Evolutionary conservation across 2,888 invertebrate genomes (phyloP), one percentile per base, ranked within the genome.

Genomic region (Muschampia staudingeri): DNA sequence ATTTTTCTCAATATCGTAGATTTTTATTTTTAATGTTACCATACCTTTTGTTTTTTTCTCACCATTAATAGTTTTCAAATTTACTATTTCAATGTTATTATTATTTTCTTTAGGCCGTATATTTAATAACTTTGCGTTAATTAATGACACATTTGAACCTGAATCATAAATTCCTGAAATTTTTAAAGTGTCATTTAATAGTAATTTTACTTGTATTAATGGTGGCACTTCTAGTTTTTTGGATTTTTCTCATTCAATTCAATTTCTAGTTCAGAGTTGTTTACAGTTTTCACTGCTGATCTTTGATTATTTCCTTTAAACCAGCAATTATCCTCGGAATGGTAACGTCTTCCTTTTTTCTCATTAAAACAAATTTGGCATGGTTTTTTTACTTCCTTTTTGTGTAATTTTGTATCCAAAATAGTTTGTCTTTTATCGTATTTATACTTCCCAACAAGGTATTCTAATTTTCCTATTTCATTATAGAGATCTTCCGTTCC

Each of bases 201-300:
- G 1, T 84, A 87, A 72, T 75, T 87, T 87, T 52, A 88, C 77
- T 85, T 86, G 86, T 11, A 89, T 88, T 83, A 90, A 86, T 85
- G 88, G 86, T 73, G 86, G 72, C 9, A 84, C 61, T 61, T 81
- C 61, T 83, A 72, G 87, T 86, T 87, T 87, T 88, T 83, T 69
- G 69, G 69, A 34, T 69, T 37, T 7, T 37, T 78, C 5, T 86
- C 42, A 80, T 82, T 84, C 37, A 86, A 34, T 80, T 87, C 85
- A 25, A 78, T 37, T 40, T 69, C 69, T 2, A 69, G 9, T 69
- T 69, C 69, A 0, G 52, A 56, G 16, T 56, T 56, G 6, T 56
- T 56, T n/a, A 56, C 52, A 8, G 52, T 19, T 56, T 56, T 56
- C 1, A 56, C 52, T 6, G 8, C 16, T 56, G 52, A 8, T 56